Conservation (phyloP, 2,888 invertebrate species). For the Ypsolopha sequella region DNA sequence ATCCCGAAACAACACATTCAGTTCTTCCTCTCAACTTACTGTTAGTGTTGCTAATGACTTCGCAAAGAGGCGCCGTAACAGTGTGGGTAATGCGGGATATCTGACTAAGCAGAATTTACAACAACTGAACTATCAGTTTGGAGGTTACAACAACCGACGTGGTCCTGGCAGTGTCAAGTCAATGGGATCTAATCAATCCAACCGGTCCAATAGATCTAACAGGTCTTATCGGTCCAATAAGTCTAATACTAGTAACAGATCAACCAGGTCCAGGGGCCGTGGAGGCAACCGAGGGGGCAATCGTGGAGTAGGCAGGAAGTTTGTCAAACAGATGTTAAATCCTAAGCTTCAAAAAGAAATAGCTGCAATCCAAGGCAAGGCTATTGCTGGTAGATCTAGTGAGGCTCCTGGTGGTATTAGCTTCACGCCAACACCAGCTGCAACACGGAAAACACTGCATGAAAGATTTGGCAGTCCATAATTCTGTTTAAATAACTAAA, state of each 20-base stretch:
- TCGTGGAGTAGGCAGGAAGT: constrained; percentile 44
- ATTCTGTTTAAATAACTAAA: constrained; percentile 1
- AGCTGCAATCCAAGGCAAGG: constrained; percentile 55
- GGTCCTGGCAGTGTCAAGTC: constrained; percentile 59
- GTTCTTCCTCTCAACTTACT: constrained; percentile 45
- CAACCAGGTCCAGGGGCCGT: constrained; percentile 21
- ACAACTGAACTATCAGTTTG: constrained; percentile 47
- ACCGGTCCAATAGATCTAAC: constrained; percentile 25
- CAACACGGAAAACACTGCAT: constrained; percentile 52
- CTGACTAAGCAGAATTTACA: constrained; percentile 49
- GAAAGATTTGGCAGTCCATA: constrained; percentile 52
- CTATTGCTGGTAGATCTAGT: constrained; percentile 19
- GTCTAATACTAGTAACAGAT: constrained; percentile 36
- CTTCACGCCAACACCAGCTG: constrained; percentile 48
- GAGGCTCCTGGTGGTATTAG: constrained; percentile 36
- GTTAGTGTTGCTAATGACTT: constrained; percentile 63
- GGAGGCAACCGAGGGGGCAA: constrained; percentile 41
- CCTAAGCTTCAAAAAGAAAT: constrained; percentile 56
- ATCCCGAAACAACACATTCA: constrained; percentile 37
- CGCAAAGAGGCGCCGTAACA: constrained; percentile 47
- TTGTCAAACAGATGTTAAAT: constrained; percentile 50
- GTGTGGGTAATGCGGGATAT: constrained; percentile 48
- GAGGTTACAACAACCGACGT: constrained; percentile 37
- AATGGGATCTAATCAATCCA: constrained; percentile 46
- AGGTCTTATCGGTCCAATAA: constrained; percentile 35